Evolutionary conservation across 2,113 vertebrate species (phyloP).

Genomic region (Choloepus hoffmanni): DNA sequence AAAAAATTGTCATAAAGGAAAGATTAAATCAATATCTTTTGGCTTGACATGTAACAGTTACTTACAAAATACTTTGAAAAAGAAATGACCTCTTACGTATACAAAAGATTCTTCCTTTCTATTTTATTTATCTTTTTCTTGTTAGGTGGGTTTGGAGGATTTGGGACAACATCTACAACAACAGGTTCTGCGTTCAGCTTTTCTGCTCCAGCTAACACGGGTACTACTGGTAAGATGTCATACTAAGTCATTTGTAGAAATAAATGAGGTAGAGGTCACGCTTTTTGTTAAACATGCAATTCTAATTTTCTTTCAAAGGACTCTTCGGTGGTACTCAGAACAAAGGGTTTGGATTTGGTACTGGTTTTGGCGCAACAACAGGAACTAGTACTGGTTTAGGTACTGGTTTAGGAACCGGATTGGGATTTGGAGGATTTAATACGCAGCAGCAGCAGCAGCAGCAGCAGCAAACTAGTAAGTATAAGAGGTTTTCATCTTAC

Average conservation of each 20-base stretch:
- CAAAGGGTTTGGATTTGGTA: conserved; percentile 97
- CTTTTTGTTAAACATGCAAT: neutral
- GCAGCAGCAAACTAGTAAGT: conserved; percentile 88
- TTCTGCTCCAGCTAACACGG: conserved; percentile 92
- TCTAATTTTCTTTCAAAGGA: conserved; percentile 84
- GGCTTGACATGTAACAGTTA: conserved; percentile 4
- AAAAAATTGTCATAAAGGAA: neutral
- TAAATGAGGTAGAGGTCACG: neutral
- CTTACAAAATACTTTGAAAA: conserved; percentile 46
- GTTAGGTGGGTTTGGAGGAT: conserved; percentile 95
- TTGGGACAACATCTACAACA: conserved; percentile 93
- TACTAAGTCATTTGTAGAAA: neutral
- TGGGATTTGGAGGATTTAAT: conserved; percentile 94
- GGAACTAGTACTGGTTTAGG: conserved; percentile 92
- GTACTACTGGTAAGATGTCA: conserved; percentile 86
- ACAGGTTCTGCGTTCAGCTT: conserved; percentile 93
- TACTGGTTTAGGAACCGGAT: conserved; percentile 91
- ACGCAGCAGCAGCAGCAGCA: conserved; percentile 90
- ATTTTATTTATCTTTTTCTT: conserved; percentile 75
- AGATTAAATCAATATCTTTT: conserved; percentile 44
- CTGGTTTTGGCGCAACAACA: conserved; percentile 90
- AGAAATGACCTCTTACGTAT: neutral
- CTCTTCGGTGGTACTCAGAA: conserved; percentile 95
- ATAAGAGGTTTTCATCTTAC: neutral
- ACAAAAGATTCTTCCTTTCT: neutral